Evolutionary conservation across 1,140 invertebrate genomes (phyloP).

Genomic region (Drosophila biarmipes): DNA sequence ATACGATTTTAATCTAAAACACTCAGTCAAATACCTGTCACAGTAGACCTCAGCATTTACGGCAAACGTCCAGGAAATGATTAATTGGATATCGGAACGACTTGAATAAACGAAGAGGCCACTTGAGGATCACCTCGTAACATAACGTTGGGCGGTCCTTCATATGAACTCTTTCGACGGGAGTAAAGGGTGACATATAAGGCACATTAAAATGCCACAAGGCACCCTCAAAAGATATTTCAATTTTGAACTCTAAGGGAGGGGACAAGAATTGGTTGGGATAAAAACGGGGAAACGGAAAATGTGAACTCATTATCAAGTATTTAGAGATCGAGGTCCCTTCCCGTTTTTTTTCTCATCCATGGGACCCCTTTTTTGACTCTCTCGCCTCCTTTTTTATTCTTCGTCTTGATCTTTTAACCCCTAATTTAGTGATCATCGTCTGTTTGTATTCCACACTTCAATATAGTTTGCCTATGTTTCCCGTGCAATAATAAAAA

Average conservation of each 20-base stretch:
- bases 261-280: conserved; percentile 20
- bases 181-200: conserved; percentile 67
- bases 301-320: conserved; percentile 74
- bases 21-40: conserved; percentile 69
- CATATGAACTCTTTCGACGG: conserved; percentile 61
- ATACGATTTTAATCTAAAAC: conserved; percentile 33
- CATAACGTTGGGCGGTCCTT: conserved; percentile 60
- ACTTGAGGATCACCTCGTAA: conserved; percentile 51
- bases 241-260: conserved; percentile 53
- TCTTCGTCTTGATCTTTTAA: conserved; percentile 56
- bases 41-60: conserved; percentile 9
- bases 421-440: conserved; percentile 77
- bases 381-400: conserved; percentile 54
- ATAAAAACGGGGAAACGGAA: conserved; percentile 24
- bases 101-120: conserved; percentile 49
- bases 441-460: conserved; percentile 23
- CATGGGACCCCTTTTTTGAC: conserved; percentile 62
- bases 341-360: conserved; percentile 26
- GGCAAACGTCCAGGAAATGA: conserved; percentile 49
- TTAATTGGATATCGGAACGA: conserved; percentile 73
- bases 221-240: conserved; percentile 62
- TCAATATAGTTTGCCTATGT: conserved; percentile 33
- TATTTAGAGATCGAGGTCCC: conserved; percentile 75
- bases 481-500: conserved; percentile 50
- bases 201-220: conserved; percentile 79